Base-by-base conservation (phyloP, 2,113 vertebrate species). In the Narcine bancroftii region DNA sequence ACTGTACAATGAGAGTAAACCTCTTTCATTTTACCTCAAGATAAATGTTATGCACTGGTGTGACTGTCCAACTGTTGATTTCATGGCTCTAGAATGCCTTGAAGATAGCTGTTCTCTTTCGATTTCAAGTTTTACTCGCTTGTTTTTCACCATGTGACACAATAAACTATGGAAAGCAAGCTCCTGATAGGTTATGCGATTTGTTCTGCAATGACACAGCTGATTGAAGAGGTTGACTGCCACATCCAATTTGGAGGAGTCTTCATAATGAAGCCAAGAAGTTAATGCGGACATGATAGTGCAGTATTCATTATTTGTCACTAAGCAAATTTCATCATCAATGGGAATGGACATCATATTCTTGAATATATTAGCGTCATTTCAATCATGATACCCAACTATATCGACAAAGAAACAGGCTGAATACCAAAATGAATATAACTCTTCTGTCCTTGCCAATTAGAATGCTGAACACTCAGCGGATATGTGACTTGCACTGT, bases 161-260 rank as follows among this genome's bases (percentile, higher is more conserved):
- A 42, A 45, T 21, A 21, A 69, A 3, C 63, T 45, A 17, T 19
- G 39, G 36, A 69, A 42, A 91, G 47, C 36, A 45, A 45, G 36
- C 60, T 66, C 66, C 87, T 36, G 36, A 60, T 85, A 60, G 53
- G 53, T 85, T 85, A 29, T 7, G 50, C 60, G 81, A 85, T 85
- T 83, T 85, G 50, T 29, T 85, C 33, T 13, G 33, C 36, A 60
- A 33, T 60, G 53, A 60, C 81, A 85, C 33, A 19, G 33, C 53
- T 85, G 81, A 85, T 85, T 53, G 26, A 83, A 26, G 11, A n/a
- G 29, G 50, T 29, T 83, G 79, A 83, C 79, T 85, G 81, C 81
- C 33, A 60, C 19, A 60, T 85, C 53, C 50, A 85, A 60, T 85
- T 60, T n/a, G 29, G 24, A 85, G 29, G 33, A 85, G n/a, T 5